These are phyloP conservation scores for Indri indri DNA, from an alignment of 2,113 vertebrate genomes.

Conservation along the genomic window DNA sequence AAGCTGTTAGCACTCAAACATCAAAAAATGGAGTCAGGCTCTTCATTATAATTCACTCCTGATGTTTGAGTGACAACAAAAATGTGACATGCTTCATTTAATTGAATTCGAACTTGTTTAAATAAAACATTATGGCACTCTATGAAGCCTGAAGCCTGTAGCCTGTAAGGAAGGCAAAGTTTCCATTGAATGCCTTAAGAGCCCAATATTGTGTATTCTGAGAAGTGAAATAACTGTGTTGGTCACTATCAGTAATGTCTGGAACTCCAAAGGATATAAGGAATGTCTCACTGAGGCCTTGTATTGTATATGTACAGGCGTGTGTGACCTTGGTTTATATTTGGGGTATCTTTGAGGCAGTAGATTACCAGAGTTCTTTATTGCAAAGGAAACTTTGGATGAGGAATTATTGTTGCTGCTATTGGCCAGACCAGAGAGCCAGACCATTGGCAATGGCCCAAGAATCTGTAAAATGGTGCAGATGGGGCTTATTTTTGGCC, in stretches of 20 bases:
- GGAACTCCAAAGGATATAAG: neutral
- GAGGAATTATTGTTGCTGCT: neutral
- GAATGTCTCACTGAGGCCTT: neutral
- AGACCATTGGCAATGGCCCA: neutral
- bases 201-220: neutral
- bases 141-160: neutral
- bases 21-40: neutral
- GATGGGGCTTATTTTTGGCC: neutral
- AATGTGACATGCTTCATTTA: neutral
- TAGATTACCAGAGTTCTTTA: neutral
- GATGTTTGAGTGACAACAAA: neutral
- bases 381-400: neutral
- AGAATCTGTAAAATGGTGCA: neutral
- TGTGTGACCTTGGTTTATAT: neutral
- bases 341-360: neutral
- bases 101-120: constrained; percentile 24
- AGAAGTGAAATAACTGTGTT: neutral
- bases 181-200: neutral
- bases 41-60: neutral
- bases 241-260: neutral
- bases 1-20: neutral
- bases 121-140: neutral
- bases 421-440: neutral
- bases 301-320: neutral
- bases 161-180: neutral